Base-by-base conservation (phyloP, 2,797 vertebrate species). In the Aplochiton taeniatus region DNA sequence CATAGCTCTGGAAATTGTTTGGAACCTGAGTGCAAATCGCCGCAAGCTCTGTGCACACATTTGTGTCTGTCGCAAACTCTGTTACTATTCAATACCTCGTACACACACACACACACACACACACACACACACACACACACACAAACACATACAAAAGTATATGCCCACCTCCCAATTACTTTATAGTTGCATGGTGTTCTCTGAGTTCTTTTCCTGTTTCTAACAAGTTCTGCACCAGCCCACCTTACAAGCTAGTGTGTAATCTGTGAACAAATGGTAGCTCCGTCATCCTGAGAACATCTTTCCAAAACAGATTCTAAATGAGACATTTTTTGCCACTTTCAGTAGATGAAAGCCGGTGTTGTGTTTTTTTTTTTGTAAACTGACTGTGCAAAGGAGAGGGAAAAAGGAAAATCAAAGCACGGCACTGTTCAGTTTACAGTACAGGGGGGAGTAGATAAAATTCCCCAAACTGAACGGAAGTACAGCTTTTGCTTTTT, bases 331-430 rank as follows among this genome's bases (percentile, higher is more conserved):
- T 71, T 69, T 69, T 65, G 41, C 18, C 42, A 17, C 60, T 49
- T 58, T 52, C 11, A 42, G 16, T 63, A 73, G 68, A 73, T 56
- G 48, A 72, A 69, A 71, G 68, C 17, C 31, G 50, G 58, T 59
- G 62, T 47, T 50, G 10, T 18, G 43, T 50, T 56, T 61, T 66
- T 62, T 57, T 59, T 43, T 57, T 59, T 69, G 43, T 54, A n/a
- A n/a, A 72, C 50, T 41, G 18, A 54, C 51, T 63, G 8, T 18
- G 10, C 55, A 18, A 43, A 53, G 47, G 16, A n/a, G 16, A 65
- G 42, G 66, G 11, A 53, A 57, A 48, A 61, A 61, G 46, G 58
- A 53, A 41, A 49, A 20, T 18, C 14, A 17, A 9, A 5, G 56
- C 11, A 20, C 16, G 14, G 12, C 10, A n/a, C 58, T 51, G n/a